These are phyloP conservation scores for Myotis lucifugus DNA, from an alignment of 2,113 vertebrate genomes.

Conservation along the genomic window DNA sequence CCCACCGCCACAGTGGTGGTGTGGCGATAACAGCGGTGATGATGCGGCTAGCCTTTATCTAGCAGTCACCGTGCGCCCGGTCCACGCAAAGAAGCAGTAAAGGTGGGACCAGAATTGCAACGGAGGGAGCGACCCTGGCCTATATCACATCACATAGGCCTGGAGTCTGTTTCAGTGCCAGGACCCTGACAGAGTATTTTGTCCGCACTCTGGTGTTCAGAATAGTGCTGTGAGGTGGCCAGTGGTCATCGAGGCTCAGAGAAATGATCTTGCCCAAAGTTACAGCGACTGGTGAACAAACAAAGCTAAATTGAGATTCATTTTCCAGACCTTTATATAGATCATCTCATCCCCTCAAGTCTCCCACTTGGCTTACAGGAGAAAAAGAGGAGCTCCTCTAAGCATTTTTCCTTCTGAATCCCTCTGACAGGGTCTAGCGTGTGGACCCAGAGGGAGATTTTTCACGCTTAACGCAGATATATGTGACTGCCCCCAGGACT, in stretches of 20 bases:
- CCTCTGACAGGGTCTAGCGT: not conserved
- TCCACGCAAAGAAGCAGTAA: not conserved
- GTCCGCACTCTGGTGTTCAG: not conserved
- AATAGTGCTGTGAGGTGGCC: not conserved
- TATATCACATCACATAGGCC: not conserved
- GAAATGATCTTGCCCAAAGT: not conserved
- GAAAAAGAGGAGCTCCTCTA: not conserved
- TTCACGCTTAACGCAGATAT: not conserved
- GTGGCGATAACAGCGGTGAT: fast-evolving
- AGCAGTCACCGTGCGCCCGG: fast-evolving
- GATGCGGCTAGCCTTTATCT: not conserved
- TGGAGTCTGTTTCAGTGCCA: not conserved
- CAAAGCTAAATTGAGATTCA: not conserved
- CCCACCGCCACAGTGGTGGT: not conserved
- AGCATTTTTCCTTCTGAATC: not conserved
- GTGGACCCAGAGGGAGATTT: not conserved
- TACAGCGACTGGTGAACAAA: not conserved
- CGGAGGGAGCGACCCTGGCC: not conserved
- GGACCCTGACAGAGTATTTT: not conserved
- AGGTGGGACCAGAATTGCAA: not conserved
- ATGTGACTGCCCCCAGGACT: not conserved
- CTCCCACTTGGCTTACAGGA: not conserved
- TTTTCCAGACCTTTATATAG: not conserved
- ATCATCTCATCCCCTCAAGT: not conserved
- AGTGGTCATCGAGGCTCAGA: not conserved